phyloP scores from a whole-genome alignment of 1,140 invertebrate genomes.

The Olivierus martensii region DNA sequence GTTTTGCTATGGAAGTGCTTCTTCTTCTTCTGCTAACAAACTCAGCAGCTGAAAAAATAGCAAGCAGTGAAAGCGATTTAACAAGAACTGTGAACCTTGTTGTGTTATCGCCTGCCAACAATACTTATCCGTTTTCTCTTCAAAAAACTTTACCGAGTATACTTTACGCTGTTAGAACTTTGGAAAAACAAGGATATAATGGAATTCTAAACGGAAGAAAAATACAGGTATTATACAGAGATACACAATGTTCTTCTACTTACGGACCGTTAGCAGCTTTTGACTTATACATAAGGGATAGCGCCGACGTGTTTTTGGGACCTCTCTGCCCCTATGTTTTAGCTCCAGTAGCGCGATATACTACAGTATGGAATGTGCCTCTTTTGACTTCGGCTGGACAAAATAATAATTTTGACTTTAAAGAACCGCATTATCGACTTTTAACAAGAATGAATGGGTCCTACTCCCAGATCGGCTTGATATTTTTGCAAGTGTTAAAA shows the following conservation, averaged over 20 bases:
- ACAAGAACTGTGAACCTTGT: constrained; percentile 30
- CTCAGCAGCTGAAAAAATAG: too few relatives aligned
- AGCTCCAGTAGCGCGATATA: constrained; percentile 74
- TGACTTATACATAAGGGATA: constrained; percentile 46
- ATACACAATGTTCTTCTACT: constrained; percentile 63
- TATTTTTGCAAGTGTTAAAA: constrained; percentile 48
- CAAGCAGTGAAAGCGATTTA: too few relatives aligned
- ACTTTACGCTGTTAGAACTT: constrained; percentile 44
- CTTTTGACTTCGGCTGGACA: constrained; percentile 71
- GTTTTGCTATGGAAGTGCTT: too few relatives aligned
- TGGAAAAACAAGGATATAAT: constrained; percentile 38
- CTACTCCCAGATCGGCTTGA: constrained; percentile 43
- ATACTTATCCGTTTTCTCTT: constrained; percentile 46
- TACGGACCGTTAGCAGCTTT: constrained; percentile 61
- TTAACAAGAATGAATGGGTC: constrained; percentile 75
- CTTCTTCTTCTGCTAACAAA: too few relatives aligned
- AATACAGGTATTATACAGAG: constrained; percentile 42
- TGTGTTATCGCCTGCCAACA: constrained; percentile 49
- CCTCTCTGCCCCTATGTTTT: constrained; percentile 83
- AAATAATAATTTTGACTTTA: constrained; percentile 59
- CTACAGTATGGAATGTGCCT: constrained; percentile 70
- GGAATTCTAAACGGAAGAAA: too few relatives aligned
- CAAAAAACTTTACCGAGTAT: constrained; percentile 56
- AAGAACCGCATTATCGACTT: constrained; percentile 48
- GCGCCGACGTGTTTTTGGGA: constrained; percentile 70